These are phyloP conservation scores for Kryphioiulus occultus DNA, from an alignment of 2,888 invertebrate species.

Conservation along the genomic window DNA sequence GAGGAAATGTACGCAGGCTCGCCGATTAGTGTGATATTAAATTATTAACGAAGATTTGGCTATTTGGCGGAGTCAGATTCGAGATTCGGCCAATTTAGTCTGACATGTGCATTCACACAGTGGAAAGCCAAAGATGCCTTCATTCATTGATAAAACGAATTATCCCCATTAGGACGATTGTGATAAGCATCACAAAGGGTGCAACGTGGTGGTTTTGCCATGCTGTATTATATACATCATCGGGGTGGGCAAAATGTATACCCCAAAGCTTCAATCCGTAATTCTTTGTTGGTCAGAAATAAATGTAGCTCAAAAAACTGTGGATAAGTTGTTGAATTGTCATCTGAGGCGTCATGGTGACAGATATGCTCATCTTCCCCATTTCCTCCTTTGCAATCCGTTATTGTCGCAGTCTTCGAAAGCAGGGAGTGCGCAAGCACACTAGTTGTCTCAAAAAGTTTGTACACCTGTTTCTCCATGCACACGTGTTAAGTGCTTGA, in stretches of 20 bases:
- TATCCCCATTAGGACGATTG: constrained; percentile 24
- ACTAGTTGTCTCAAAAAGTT: background rate
- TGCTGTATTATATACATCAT: constrained; percentile 29
- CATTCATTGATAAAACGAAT: constrained; percentile 19
- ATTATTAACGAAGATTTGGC: background rate
- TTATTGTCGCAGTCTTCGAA: background rate
- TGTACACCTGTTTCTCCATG: background rate
- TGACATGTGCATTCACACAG: constrained; percentile 12
- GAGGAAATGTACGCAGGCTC: background rate
- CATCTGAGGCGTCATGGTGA: constrained; percentile 22
- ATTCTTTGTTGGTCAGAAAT: constrained; percentile 1
- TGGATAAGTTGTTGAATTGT: constrained; percentile 1
- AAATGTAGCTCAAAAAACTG: constrained; percentile 14
- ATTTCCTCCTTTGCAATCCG: background rate
- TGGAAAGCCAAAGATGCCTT: constrained; percentile 35
- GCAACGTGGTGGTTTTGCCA: constrained; percentile 31
- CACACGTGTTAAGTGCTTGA: background rate
- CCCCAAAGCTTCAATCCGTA: constrained; percentile 28
- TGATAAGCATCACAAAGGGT: constrained; percentile 13
- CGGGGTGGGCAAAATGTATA: constrained; percentile 27
- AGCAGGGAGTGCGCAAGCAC: background rate
- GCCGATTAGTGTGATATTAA: constrained; percentile 9
- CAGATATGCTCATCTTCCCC: background rate
- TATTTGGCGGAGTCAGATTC: constrained; percentile 28
- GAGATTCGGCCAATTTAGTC: constrained; percentile 35